Percentiles rank a stretch among this genome's conserved stretches.
phyloP scores from a whole-genome alignment of 2,888 invertebrate species.

The Lepidonotus clava region DNA sequence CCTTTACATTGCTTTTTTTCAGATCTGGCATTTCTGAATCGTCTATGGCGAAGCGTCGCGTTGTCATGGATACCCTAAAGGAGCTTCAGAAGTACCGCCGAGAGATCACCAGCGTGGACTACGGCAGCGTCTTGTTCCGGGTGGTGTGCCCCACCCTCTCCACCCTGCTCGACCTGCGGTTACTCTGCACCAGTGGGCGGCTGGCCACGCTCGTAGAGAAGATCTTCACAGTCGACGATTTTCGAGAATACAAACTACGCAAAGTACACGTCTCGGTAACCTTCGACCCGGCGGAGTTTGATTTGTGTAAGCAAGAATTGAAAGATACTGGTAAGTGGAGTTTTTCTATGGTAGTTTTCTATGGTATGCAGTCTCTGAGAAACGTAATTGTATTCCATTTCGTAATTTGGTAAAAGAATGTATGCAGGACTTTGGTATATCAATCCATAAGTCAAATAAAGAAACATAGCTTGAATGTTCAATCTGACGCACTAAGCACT shows the following conservation, averaged over 20 bases:
- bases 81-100: slow-evolving; percentile 54
- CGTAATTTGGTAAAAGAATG: neutral
- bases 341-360: neutral
- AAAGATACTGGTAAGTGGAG: neutral
- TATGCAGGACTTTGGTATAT: neutral
- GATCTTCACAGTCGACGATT: slow-evolving; percentile 21
- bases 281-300: slow-evolving; percentile 22
- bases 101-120: slow-evolving; percentile 49
- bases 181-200: slow-evolving; percentile 7
- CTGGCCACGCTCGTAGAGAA: slow-evolving; percentile 7
- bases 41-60: slow-evolving; percentile 36
- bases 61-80: slow-evolving; percentile 45
- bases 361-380: neutral
- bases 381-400: neutral
- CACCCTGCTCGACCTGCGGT: slow-evolving; percentile 10
- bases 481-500: neutral
- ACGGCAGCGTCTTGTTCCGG: slow-evolving; percentile 54
- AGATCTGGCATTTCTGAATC: slow-evolving; percentile 41
- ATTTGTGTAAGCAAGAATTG: neutral
- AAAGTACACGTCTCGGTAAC: neutral
- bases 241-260: slow-evolving; percentile 6
- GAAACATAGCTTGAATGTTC: neutral
- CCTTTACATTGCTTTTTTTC: no score
- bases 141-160: slow-evolving; percentile 44
- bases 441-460: neutral